These are phyloP conservation scores for Pluvialis apricaria DNA, from an alignment of 2,113 vertebrate genomes.

Conservation along the genomic window DNA sequence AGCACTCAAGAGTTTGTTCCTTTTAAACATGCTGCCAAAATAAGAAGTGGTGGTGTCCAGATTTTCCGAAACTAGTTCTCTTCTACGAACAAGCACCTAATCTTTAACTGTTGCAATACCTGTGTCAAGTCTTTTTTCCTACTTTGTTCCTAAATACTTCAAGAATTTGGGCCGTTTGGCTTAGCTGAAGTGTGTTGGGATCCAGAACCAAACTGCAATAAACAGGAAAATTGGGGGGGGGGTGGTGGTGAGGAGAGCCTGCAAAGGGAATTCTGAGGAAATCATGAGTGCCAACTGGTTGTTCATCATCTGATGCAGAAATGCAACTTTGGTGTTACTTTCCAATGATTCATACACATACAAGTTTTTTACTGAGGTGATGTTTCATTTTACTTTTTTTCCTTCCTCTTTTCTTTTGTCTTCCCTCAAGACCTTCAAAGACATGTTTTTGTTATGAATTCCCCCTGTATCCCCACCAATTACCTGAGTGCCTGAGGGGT, in stretches of 20 bases:
- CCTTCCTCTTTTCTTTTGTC: neutral
- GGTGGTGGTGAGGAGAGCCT: no score
- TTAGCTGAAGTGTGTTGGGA: neutral
- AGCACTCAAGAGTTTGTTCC: neutral
- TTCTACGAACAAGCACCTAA: neutral
- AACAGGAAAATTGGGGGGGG: neutral
- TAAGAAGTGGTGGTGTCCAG: neutral
- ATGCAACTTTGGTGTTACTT: neutral
- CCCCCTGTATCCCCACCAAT: neutral
- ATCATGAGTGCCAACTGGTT: neutral
- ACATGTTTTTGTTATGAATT: neutral
- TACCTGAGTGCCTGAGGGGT: neutral
- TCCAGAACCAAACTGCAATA: neutral
- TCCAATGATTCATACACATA: neutral
- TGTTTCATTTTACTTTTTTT: neutral
- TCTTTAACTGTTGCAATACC: neutral
- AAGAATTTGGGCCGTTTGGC: neutral
- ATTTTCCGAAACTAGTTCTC: neutral
- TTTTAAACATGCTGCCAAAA: neutral
- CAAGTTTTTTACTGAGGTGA: neutral
- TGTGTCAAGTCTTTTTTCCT: neutral
- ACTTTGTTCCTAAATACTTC: neutral
- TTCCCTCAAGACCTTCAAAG: neutral
- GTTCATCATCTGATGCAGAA: neutral
- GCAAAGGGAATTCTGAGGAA: neutral